A percentile compares a stretch with the other conserved stretches of the same genome.
These are phyloP conservation scores for Harlomillsia oculata DNA, from an alignment of 1,140 invertebrate species.

Conservation along the genomic window DNA sequence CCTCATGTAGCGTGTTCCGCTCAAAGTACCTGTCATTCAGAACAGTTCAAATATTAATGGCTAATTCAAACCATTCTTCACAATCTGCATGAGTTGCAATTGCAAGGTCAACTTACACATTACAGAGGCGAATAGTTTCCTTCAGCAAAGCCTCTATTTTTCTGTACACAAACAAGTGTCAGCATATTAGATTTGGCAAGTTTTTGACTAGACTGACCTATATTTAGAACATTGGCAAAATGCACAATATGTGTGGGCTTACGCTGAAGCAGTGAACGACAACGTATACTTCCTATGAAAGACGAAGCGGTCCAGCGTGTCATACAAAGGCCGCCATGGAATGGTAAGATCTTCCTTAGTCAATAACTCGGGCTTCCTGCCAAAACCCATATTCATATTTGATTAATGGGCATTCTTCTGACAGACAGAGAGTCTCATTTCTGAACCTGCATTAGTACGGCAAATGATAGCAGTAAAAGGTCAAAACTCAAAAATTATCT, in stretches of 20 bases:
- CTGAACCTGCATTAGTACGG: too few species aligned
- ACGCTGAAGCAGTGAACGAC: conserved; percentile 54
- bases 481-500: too few species aligned
- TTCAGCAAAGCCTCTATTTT: conserved; percentile 27
- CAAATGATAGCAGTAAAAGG: too few species aligned
- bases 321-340: conserved; percentile 77
- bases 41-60: too few species aligned
- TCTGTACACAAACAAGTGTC: conserved; percentile 14
- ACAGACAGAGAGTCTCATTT: too few species aligned
- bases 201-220: not conserved
- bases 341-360: conserved; percentile 67
- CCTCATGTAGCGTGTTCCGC: conserved; percentile 67
- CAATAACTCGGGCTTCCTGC: conserved; percentile 65
- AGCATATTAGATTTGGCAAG: too few species aligned
- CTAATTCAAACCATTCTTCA: too few species aligned
- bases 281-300: conserved; percentile 49
- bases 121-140: conserved; percentile 18
- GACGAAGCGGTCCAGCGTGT: conserved; percentile 48
- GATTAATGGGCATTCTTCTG: not conserved
- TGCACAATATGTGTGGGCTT: conserved; percentile 36
- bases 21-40: conserved; percentile 62
- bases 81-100: too few species aligned
- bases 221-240: not conserved
- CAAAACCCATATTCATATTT: conserved; percentile 35
- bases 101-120: conserved; percentile 16